A percentile compares a stretch with the other conserved stretches of the same genome.
Conservation (phyloP, 2,888 invertebrate species). For the Rhingia campestris region DNA sequence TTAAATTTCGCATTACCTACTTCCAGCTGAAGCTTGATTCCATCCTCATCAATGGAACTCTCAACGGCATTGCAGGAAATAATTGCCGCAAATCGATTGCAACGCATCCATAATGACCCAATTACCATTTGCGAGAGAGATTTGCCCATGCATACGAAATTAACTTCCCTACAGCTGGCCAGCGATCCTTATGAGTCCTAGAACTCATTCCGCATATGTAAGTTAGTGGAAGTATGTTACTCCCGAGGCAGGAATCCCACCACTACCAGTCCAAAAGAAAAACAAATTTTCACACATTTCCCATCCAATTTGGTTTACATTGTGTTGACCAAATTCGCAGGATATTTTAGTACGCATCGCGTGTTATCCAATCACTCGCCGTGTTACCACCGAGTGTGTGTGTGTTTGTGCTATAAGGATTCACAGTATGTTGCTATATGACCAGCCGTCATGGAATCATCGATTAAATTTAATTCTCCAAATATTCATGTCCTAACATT, state of each 20-base stretch:
- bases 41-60: not conserved
- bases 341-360: slow-evolving; percentile 39
- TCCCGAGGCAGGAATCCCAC: not conserved
- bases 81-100: slow-evolving; percentile 59
- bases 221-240: not conserved
- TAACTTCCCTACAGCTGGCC: not conserved
- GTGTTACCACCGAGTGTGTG: not conserved
- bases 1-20: slow-evolving; percentile 41
- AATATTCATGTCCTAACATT: slow-evolving; percentile 38
- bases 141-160: slow-evolving; percentile 42
- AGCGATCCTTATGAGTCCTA: not conserved
- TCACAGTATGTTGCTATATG: slow-evolving; percentile 23
- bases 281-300: slow-evolving; percentile 57
- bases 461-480: slow-evolving; percentile 20
- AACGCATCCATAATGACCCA: slow-evolving; percentile 52
- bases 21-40: not conserved
- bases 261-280: not conserved
- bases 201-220: not conserved
- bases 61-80: slow-evolving; percentile 46
- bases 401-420: not conserved
- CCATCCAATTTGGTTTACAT: slow-evolving; percentile 44
- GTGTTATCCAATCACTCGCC: slow-evolving; percentile 12
- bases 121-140: slow-evolving; percentile 48
- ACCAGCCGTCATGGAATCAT: slow-evolving; percentile 5
- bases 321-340: slow-evolving; percentile 56